These are phyloP conservation scores for Cataglyphis altisquamis DNA, from an alignment of 2,888 invertebrate species.

Conservation along the genomic window DNA sequence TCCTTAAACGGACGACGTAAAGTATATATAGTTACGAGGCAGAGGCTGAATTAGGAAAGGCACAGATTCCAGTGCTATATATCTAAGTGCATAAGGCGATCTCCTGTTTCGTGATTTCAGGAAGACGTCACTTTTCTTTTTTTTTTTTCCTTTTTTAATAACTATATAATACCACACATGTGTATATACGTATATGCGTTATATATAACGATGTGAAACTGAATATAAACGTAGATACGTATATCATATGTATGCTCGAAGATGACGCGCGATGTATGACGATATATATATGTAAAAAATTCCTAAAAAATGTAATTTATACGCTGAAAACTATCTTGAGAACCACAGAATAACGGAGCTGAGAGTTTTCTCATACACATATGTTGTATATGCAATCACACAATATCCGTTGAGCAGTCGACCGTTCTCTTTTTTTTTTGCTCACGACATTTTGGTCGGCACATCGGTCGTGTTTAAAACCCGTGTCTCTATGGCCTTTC, in stretches of 20 bases:
- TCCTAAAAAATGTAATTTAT: conserved; percentile 59
- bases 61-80: conserved; percentile 80
- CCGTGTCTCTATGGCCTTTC: conserved; percentile 73
- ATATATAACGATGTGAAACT: not conserved
- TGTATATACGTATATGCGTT: conserved; percentile 33
- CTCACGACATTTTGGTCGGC: conserved; percentile 39
- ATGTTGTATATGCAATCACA: conserved; percentile 45
- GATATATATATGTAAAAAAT: conserved; percentile 63
- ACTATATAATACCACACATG: conserved; percentile 29
- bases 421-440: conserved; percentile 55
- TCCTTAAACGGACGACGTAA: conserved; percentile 64
- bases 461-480: conserved; percentile 61
- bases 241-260: conserved; percentile 48
- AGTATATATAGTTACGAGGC: conserved; percentile 70
- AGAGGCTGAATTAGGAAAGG: conserved; percentile 80
- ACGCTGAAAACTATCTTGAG: conserved; percentile 52
- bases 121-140: conserved; percentile 77
- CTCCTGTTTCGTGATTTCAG: conserved; percentile 73
- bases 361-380: conserved; percentile 31
- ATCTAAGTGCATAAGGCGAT: conserved; percentile 77
- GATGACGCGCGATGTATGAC: conserved; percentile 37
- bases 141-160: conserved; percentile 61
- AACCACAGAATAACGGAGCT: conserved; percentile 85
- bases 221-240: conserved; percentile 51
- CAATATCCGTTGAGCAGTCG: conserved; percentile 62